Conservation (phyloP, 2,888 invertebrate genomes). For the Rhamnusium bicolor region DNA sequence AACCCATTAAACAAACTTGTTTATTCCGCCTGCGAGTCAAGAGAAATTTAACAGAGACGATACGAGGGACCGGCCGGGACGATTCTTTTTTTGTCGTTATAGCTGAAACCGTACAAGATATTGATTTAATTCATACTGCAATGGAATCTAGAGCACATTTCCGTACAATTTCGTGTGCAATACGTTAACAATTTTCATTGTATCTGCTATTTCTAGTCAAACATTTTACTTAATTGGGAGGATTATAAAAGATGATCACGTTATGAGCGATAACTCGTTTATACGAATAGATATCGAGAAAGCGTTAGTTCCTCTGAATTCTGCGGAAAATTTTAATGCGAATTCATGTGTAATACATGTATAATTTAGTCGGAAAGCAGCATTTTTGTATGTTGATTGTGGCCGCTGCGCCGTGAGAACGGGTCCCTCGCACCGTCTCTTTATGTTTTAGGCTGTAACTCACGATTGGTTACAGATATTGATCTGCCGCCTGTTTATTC, state of each 20-base stretch:
- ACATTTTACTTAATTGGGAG: background rate
- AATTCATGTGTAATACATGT: constrained; percentile 67
- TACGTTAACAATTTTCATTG: constrained; percentile 40
- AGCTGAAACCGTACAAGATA: constrained; percentile 48
- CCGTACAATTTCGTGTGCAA: constrained; percentile 49
- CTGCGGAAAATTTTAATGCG: constrained; percentile 69
- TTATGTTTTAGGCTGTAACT: constrained; percentile 67
- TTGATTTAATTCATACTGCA: constrained; percentile 57
- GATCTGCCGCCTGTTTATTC: constrained; percentile 67
- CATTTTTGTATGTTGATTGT: constrained; percentile 58
- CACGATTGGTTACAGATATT: constrained; percentile 69
- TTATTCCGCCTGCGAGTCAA: constrained; percentile 22
- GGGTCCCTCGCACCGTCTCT: constrained; percentile 55
- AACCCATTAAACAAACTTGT: constrained; percentile 29
- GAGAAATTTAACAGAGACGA: constrained; percentile 21
- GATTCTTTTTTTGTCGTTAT: constrained; percentile 41
- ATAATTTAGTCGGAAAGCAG: constrained; percentile 52
- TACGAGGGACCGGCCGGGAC: constrained; percentile 18
- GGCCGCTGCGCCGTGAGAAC: constrained; percentile 46
- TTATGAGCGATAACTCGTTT: constrained; percentile 11
- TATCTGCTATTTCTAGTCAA: background rate
- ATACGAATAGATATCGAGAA: constrained; percentile 28
- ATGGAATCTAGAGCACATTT: constrained; percentile 57
- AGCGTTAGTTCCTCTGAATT: constrained; percentile 61
- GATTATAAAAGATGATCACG: background rate